A percentile compares a stretch with the other conserved stretches of the same genome.
Conservation (phyloP, 2,797 vertebrate genomes). For the Lepus townsendii region DNA sequence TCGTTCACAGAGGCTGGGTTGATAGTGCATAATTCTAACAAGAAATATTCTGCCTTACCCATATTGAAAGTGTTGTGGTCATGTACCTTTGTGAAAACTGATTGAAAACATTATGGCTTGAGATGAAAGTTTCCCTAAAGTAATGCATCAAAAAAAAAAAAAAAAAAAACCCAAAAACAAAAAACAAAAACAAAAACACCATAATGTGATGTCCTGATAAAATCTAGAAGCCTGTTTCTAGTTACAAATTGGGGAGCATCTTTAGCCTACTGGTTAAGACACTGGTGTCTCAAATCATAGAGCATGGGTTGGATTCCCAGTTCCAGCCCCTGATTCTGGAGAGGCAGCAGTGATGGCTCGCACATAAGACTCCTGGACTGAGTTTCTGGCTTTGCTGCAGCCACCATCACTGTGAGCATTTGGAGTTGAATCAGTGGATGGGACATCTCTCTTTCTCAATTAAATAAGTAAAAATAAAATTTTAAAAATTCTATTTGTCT, state of each 20-base stretch:
- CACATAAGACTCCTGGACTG: too few relatives aligned
- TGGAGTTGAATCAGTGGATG: too few relatives aligned
- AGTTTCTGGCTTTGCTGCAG: too few relatives aligned
- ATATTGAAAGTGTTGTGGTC: neutral
- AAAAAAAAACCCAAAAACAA: too few relatives aligned
- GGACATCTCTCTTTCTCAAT: too few relatives aligned
- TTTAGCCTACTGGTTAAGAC: neutral
- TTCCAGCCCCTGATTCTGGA: too few relatives aligned
- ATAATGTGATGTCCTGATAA: conserved; percentile 8
- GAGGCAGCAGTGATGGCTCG: too few relatives aligned
- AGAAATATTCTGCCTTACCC: neutral
- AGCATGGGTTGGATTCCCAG: neutral
- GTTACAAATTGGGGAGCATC: conserved; percentile 48
- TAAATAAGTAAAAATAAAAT: neutral
- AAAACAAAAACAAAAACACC: too few relatives aligned
- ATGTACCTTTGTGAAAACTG: conserved; percentile 11
- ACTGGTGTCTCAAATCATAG: too few relatives aligned
- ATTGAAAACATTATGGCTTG: neutral
- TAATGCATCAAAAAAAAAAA: neutral
- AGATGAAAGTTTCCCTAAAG: conserved; percentile 11
- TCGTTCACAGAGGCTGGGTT: neutral
- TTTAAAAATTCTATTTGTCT: neutral
- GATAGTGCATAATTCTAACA: conserved; percentile 24
- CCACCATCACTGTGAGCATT: too few relatives aligned
- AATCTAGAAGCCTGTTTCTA: conserved; percentile 16